phyloP scores from a whole-genome alignment of 2,888 invertebrate species.

The Diplazon laetatorius region DNA sequence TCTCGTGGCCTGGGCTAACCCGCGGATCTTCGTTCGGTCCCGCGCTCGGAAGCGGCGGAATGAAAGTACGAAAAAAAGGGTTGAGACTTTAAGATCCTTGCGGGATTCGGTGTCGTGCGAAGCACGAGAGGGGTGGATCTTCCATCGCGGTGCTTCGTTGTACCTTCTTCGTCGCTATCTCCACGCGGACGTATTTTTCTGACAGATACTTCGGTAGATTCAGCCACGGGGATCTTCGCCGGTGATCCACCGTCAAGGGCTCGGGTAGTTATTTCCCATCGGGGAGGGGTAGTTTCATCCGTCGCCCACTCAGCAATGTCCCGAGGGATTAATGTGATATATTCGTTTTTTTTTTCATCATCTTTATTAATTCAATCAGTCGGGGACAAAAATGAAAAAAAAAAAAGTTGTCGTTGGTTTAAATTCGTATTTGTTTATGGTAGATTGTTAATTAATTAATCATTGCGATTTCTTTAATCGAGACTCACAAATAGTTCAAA shows the following conservation, averaged over 20 bases:
- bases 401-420: no score
- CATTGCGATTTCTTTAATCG: no score
- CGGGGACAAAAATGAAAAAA: no score
- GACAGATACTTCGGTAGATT: constrained; percentile 11
- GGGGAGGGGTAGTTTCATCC: background rate
- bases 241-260: background rate
- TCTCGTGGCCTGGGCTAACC: constrained; percentile 26
- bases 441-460: background rate
- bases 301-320: background rate
- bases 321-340: background rate
- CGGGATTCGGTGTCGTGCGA: constrained; percentile 32
- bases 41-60: no score
- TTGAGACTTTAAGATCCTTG: constrained; percentile 39
- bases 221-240: constrained; percentile 1
- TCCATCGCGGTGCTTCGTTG: constrained; percentile 4
- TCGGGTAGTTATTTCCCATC: no score
- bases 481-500: no score
- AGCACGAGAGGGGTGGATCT: background rate
- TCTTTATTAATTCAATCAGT: no score
- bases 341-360: background rate
- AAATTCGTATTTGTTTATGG: background rate
- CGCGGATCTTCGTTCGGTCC: constrained; percentile 28
- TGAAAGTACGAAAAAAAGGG: constrained; percentile 22
- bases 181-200: background rate
- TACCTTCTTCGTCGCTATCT: constrained; percentile 12